A percentile compares a stretch with the other conserved stretches of the same genome.
These are phyloP conservation scores for Triplophysa tibetana DNA, from an alignment of 2,113 vertebrate species.

Conservation along the genomic window DNA sequence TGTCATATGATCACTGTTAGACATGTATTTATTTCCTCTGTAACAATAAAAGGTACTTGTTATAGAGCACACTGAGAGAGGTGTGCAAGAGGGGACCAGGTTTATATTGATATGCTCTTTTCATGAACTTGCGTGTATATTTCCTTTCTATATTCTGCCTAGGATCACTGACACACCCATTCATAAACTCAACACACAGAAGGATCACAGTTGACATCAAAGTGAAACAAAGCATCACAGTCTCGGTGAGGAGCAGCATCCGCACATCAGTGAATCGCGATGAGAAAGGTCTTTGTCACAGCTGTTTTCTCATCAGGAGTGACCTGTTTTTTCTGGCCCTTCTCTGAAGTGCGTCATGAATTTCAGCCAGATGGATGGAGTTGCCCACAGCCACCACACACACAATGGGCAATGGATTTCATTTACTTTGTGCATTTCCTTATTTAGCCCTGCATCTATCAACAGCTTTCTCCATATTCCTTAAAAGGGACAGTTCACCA, in stretches of 20 bases:
- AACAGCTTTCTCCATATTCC: slow-evolving; percentile 10
- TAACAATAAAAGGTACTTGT: slow-evolving; percentile 68
- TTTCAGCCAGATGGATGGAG: slow-evolving; percentile 48
- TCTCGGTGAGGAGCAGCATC: slow-evolving; percentile 19
- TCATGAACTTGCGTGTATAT: slow-evolving; percentile 64
- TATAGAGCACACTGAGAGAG: slow-evolving; percentile 70
- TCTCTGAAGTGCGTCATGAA: slow-evolving; percentile 50
- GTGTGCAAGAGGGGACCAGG: slow-evolving; percentile 44
- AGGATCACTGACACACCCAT: slow-evolving; percentile 2
- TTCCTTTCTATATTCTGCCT: slow-evolving; percentile 13
- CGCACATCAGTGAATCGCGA: background rate
- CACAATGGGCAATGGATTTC: slow-evolving; percentile 12
- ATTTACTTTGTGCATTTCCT: slow-evolving; percentile 29
- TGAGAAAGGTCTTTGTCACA: slow-evolving; percentile 37
- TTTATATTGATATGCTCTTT: slow-evolving; percentile 74
- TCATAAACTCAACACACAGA: slow-evolving; percentile 20
- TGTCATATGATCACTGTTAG: slow-evolving; percentile 56
- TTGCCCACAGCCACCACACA: slow-evolving; percentile 1
- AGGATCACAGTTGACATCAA: slow-evolving; percentile 20
- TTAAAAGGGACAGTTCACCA: background rate
- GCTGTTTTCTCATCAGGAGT: slow-evolving; percentile 45
- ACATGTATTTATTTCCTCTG: slow-evolving; percentile 40
- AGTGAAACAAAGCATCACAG: slow-evolving; percentile 20
- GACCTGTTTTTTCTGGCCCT: slow-evolving; percentile 48
- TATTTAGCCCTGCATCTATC: slow-evolving; percentile 40